Evolutionary conservation across 2,888 invertebrate genomes (phyloP), one percentile per base, ranked within the genome.

Genomic region (Harmothoe impar): DNA sequence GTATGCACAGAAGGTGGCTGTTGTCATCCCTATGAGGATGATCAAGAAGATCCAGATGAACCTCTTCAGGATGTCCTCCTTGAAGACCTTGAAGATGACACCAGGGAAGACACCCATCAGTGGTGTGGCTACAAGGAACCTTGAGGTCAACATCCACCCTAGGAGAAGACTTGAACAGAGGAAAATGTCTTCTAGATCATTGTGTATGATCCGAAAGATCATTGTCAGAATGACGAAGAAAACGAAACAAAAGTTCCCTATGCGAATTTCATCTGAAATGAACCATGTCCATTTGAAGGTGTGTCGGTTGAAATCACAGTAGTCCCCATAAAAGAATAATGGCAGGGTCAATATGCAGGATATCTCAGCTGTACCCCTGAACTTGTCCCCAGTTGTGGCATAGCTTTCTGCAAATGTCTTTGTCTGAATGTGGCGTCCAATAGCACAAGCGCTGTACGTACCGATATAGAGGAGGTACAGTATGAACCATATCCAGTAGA

Each of bases 401-500:
- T 54, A 54, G 10, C n/a, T 52, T 10, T 88, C 54, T 20, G 52
- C 29, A 29, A 88, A 29, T 20, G 54, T n/a, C 23, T 10, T 31
- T 10, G 88, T 54, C 0, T 25, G 35, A 23, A 56, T 17, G 1
- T 35, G n/a, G 7, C 88, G 35, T 17, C 56, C 54, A 12, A 88
- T n/a, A 25, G 88, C 88, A 88, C 88, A 88, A 54, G 54, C 52
- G n/a, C 54, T 88, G 25, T 29, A 56, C 3, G 51, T 56, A 31
- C 23, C 20, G 12, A 88, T 52, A n/a, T 88, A 88, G 20, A 56
- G 54, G 5, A 88, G n/a, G 31, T 88, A 88, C n/a, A 56, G 17
- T 0, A 54, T 25, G 56, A 88, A 88, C 88, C 88, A 88, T n/a
- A 88, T 1, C 52, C 52, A 52, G 54, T 54, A 88, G 54, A 88